A percentile compares a stretch with the other conserved stretches of the same genome.
These are phyloP conservation scores for Hafferia zeledoni DNA, from an alignment of 2,797 vertebrate species.

Conservation along the genomic window DNA sequence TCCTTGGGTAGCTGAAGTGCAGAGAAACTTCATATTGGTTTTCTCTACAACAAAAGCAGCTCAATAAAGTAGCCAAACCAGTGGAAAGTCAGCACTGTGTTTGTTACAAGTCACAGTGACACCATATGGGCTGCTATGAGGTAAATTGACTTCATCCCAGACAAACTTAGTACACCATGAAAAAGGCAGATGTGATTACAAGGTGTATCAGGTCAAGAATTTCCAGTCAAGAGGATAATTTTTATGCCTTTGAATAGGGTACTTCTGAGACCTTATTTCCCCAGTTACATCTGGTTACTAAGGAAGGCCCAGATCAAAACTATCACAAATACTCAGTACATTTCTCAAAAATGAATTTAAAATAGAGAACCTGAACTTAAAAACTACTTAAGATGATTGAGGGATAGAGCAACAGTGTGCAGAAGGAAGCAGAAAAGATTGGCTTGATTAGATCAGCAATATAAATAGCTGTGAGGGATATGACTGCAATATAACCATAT, in stretches of 20 bases:
- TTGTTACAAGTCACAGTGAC: not conserved
- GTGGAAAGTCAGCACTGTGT: not conserved
- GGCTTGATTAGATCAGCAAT: slow-evolving; percentile 10
- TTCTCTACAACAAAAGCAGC: not conserved
- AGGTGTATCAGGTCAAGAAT: not conserved
- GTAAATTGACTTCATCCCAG: not conserved
- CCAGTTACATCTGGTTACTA: no score
- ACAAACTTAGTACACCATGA: not conserved
- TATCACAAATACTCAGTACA: not conserved
- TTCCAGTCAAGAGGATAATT: not conserved
- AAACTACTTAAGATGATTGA: slow-evolving; percentile 22
- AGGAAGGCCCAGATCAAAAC: no score
- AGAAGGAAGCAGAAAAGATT: not conserved
- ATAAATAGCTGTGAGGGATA: not conserved
- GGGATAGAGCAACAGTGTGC: not conserved
- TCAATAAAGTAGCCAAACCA: not conserved
- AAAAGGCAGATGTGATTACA: not conserved
- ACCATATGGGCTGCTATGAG: not conserved
- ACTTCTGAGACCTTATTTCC: not conserved
- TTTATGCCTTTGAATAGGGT: not conserved
- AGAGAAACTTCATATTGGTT: not conserved
- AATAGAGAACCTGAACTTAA: not conserved
- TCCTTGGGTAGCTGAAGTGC: not conserved
- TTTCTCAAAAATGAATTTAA: not conserved
- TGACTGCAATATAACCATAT: not conserved